These are phyloP conservation scores for Sylvilagus bachmani DNA, from an alignment of 2,113 vertebrate species.

Conservation along the genomic window DNA sequence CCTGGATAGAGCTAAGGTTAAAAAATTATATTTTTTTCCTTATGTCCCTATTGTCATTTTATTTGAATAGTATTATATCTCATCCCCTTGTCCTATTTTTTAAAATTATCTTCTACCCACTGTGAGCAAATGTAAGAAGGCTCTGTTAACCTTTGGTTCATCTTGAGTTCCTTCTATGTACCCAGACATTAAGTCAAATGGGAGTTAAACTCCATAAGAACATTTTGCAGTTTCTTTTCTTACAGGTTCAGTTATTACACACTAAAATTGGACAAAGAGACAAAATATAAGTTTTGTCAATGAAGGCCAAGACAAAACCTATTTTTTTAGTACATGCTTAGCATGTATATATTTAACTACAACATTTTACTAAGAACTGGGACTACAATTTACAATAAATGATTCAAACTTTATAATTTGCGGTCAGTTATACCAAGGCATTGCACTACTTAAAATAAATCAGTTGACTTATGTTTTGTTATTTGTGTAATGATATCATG, in stretches of 20 bases:
- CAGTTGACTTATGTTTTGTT: conserved; percentile 58
- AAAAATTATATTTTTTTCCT: conserved; percentile 1
- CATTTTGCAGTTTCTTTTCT: background rate
- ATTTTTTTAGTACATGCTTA: conserved; percentile 33
- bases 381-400: conserved; percentile 54
- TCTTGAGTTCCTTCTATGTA: background rate
- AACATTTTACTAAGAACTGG: conserved; percentile 32
- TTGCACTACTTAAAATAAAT: conserved; percentile 49
- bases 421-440: conserved; percentile 63
- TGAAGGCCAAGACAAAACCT: background rate
- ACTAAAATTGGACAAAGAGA: background rate
- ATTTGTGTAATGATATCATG: conserved; percentile 64
- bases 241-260: background rate
- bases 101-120: background rate
- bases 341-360: background rate
- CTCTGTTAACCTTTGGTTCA: background rate
- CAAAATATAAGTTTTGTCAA: background rate
- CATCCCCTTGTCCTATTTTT: background rate
- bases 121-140: background rate
- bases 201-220: background rate
- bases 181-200: background rate
- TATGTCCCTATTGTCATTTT: background rate
- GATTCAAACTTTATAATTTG: conserved; percentile 74
- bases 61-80: background rate
- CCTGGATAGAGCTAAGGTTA: background rate